Evolutionary conservation across 2,113 vertebrate genomes (phyloP).

Genomic region (Leucoraja erinaceus): DNA sequence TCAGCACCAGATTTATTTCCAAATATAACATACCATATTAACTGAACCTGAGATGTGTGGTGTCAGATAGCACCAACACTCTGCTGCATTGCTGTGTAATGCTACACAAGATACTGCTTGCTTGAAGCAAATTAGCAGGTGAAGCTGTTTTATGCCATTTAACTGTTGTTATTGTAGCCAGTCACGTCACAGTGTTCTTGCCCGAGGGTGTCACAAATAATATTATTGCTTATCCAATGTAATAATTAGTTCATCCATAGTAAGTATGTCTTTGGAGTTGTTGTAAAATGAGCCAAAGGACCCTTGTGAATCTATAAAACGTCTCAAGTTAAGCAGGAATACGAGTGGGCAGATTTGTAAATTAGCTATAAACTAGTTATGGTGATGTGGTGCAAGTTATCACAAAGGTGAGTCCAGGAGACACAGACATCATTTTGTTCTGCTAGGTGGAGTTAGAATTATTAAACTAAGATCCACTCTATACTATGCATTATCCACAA

Average conservation of each 20-base stretch:
- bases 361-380: constrained; percentile 25
- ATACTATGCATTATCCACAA: not conserved
- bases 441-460: not conserved
- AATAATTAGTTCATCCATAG: constrained; percentile 35
- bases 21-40: constrained; percentile 25
- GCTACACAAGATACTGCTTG: constrained; percentile 6
- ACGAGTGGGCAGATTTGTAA: constrained; percentile 19
- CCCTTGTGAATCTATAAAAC: constrained; percentile 31
- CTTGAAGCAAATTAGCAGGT: constrained; percentile 31
- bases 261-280: constrained; percentile 29
- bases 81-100: constrained; percentile 17
- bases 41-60: constrained; percentile 14
- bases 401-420: not conserved
- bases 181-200: constrained; percentile 13
- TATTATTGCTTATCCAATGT: constrained; percentile 30
- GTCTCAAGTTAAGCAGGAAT: constrained; percentile 31
- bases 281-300: constrained; percentile 31
- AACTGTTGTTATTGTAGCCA: constrained; percentile 17
- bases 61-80: not conserved
- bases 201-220: constrained; percentile 31
- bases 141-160: constrained; percentile 31
- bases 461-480: not conserved
- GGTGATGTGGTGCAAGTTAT: not conserved
- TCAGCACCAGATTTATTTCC: constrained; percentile 30
- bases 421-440: not conserved